These are phyloP conservation scores for Axea sp. DNA, from an alignment of 2,888 invertebrate species.

Conservation along the genomic window DNA sequence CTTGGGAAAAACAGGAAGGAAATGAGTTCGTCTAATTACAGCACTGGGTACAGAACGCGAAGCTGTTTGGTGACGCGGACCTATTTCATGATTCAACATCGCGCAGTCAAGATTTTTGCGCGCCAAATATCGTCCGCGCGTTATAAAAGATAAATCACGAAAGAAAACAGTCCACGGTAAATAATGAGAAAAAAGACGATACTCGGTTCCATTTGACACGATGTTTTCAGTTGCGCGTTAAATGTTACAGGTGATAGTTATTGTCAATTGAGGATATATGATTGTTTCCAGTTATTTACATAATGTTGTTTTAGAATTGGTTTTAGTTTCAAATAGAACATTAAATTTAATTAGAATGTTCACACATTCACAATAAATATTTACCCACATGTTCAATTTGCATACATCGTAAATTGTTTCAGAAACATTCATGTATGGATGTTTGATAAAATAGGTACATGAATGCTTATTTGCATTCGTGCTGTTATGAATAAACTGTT, in stretches of 20 bases:
- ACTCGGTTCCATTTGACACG: constrained; percentile 6
- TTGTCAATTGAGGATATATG: too few relatives aligned
- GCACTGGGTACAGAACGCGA: constrained; percentile 31
- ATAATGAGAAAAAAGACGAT: constrained; percentile 17
- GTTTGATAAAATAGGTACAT: constrained; percentile 7
- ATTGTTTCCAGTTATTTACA: too few relatives aligned
- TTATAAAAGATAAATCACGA: constrained; percentile 31
- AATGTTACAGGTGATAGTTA: neutral
- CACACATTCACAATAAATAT: constrained; percentile 14
- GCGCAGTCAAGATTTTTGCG: constrained; percentile 22
- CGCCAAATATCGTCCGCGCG: constrained; percentile 29
- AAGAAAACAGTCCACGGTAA: constrained; percentile 11
- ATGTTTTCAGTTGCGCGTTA: neutral
- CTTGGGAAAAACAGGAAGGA: constrained; percentile 46
- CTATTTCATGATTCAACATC: constrained; percentile 21
- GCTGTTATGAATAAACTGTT: constrained; percentile 16
- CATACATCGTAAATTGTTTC: constrained; percentile 2
- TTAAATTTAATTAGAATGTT: constrained; percentile 3
- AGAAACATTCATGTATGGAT: neutral
- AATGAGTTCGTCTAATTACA: constrained; percentile 55
- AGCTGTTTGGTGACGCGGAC: constrained; percentile 37
- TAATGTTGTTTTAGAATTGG: too few relatives aligned
- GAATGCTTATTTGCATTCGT: constrained; percentile 7
- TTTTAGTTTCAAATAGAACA: too few relatives aligned
- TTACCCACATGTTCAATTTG: constrained; percentile 6